Evolutionary conservation across 1,140 invertebrate species (phyloP).

Genomic region (Danaus melanippus): DNA sequence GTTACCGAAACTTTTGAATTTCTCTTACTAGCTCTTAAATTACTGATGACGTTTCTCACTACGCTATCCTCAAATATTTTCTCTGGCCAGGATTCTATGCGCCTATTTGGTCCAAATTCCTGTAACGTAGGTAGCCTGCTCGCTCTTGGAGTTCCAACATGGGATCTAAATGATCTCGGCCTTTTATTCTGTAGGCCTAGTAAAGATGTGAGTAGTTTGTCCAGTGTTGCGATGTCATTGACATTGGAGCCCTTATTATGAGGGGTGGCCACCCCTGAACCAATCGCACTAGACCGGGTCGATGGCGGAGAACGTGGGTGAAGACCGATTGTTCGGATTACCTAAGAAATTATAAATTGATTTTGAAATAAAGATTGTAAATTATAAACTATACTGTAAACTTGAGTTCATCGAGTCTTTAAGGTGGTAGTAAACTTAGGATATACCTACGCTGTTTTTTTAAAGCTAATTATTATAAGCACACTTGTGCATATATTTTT

Average conservation of each 20-base stretch:
- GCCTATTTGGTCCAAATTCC: conserved; percentile 28
- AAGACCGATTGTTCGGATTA: conserved; percentile 50
- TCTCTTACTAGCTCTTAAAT: conserved; percentile 40
- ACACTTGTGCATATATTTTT: too few species aligned
- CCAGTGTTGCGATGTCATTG: conserved; percentile 59
- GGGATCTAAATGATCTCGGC: conserved; percentile 47
- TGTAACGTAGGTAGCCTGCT: conserved; percentile 38
- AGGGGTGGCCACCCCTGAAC: conserved; percentile 38
- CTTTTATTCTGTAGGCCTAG: conserved; percentile 46
- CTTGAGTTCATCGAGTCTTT: too few species aligned
- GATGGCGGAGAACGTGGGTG: conserved; percentile 39
- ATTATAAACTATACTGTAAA: too few species aligned
- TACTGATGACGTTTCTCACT: conserved; percentile 48
- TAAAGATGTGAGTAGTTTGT: conserved; percentile 61
- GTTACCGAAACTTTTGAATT: conserved; percentile 27
- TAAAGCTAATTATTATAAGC: too few species aligned
- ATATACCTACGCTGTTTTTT: too few species aligned
- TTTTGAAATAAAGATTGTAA: neutral
- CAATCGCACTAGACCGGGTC: conserved; percentile 35
- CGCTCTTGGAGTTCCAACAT: conserved; percentile 44
- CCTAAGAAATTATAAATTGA: conserved; percentile 25
- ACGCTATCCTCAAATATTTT: conserved; percentile 51
- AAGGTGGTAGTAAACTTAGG: too few species aligned
- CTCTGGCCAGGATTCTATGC: conserved; percentile 55
- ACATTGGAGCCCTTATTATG: conserved; percentile 31